These are phyloP conservation scores for Philypnodon macrostomus DNA, from an alignment of 2,797 vertebrate genomes.

Conservation along the genomic window DNA sequence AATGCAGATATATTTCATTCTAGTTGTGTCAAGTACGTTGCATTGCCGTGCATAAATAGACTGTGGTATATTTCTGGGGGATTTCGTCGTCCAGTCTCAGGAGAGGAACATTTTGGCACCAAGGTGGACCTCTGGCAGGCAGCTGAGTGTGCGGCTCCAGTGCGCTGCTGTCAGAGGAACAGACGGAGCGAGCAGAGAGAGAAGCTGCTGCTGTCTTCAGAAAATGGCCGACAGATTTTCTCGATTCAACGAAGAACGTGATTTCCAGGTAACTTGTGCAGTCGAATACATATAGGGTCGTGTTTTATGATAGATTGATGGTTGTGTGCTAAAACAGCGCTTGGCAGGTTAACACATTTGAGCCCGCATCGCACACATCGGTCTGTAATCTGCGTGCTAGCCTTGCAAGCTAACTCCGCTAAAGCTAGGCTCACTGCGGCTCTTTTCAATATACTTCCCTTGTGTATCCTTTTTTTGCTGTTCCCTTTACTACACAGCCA, in stretches of 20 bases:
- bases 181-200: slow-evolving; percentile 50
- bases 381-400: slow-evolving; percentile 29
- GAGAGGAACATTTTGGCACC: not conserved
- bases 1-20: too few species aligned
- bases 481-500: slow-evolving; percentile 1
- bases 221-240: slow-evolving; percentile 99
- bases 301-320: fast-evolving
- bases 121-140: slow-evolving; percentile 18
- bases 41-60: too few species aligned
- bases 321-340: too few species aligned
- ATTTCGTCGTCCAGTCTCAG: not conserved
- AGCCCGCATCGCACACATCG: slow-evolving; percentile 13
- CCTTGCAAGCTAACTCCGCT: slow-evolving; percentile 60
- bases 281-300: fast-evolving
- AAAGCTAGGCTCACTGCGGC: slow-evolving; percentile 58
- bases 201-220: slow-evolving; percentile 70
- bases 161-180: slow-evolving; percentile 29
- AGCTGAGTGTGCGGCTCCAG: slow-evolving; percentile 33
- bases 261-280: slow-evolving; percentile 89
- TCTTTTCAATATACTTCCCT: slow-evolving; percentile 45
- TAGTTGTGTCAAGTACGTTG: too few species aligned
- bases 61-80: too few species aligned
- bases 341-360: fast-evolving
- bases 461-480: slow-evolving; percentile 10
- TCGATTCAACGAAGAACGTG: slow-evolving; percentile 97